Evolutionary conservation across 2,113 vertebrate genomes (phyloP).

Genomic region (Thalassarche chlororhynchos): DNA sequence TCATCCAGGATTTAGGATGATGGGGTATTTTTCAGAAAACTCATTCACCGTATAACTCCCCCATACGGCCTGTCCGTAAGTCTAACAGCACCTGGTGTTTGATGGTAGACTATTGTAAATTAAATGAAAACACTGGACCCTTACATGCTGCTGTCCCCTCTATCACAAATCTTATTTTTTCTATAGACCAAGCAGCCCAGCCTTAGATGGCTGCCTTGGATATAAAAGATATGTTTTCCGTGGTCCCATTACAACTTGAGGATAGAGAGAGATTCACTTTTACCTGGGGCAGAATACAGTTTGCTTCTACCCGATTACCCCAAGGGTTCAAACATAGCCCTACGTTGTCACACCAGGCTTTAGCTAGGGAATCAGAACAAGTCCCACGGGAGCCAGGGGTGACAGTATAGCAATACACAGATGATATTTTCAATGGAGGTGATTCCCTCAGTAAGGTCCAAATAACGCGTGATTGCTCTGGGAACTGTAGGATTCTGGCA

Average conservation of each 20-base stretch:
- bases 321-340: not conserved
- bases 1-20: not conserved
- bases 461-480: not conserved
- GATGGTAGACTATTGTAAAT: not conserved
- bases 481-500: not conserved
- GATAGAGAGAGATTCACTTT: not conserved
- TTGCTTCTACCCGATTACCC: not conserved
- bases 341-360: not conserved
- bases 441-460: not conserved
- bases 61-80: not conserved
- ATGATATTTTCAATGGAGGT: not conserved
- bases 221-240: not conserved
- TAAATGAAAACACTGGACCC: not conserved
- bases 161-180: not conserved
- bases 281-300: not conserved
- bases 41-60: not conserved
- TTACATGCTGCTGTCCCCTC: not conserved
- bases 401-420: not conserved
- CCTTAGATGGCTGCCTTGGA: not conserved
- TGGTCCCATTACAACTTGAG: not conserved
- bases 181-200: not conserved
- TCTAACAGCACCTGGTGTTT: not conserved
- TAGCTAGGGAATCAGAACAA: not conserved
- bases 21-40: not conserved
- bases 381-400: not conserved